These are phyloP conservation scores for Patella vulgata DNA, from an alignment of 1,140 invertebrate genomes.

Conservation along the genomic window DNA sequence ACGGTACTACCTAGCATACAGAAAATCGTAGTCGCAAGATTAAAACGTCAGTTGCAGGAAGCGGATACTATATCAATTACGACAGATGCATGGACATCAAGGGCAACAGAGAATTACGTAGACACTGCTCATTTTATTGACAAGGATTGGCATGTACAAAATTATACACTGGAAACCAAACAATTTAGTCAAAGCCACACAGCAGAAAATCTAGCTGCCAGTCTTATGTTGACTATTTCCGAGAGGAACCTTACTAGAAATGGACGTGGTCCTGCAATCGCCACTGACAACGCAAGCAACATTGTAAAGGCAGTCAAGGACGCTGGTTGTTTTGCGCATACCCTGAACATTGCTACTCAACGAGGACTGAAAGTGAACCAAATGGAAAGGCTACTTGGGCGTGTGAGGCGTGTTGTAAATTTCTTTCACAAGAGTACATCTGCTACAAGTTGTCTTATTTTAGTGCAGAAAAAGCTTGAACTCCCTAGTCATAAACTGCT, in stretches of 20 bases:
- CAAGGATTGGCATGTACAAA: background rate
- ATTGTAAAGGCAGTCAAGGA: background rate
- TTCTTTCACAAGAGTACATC: slow-evolving; percentile 30
- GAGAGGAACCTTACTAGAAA: too few relatives aligned
- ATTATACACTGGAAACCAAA: background rate
- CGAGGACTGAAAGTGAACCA: slow-evolving; percentile 7
- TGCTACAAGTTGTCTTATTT: slow-evolving; percentile 18
- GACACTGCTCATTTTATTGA: background rate
- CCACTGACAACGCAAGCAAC: too few relatives aligned
- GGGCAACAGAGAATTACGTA: slow-evolving; percentile 3
- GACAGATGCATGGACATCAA: background rate
- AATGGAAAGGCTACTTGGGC: slow-evolving; percentile 4
- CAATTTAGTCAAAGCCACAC: too few relatives aligned
- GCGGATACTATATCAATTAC: too few relatives aligned
- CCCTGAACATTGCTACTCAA: slow-evolving; percentile 14
- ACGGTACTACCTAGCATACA: too few relatives aligned
- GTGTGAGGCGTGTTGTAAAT: slow-evolving; percentile 12
- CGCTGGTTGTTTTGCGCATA: slow-evolving; percentile 29
- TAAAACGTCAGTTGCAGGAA: too few relatives aligned
- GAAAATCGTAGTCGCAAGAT: too few relatives aligned
- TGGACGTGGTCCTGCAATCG: too few relatives aligned
- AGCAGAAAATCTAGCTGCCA: too few relatives aligned
- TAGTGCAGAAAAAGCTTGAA: slow-evolving; percentile 29
- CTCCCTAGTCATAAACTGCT: slow-evolving; percentile 36
- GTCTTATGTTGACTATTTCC: too few relatives aligned